Conservation (phyloP, 2,888 invertebrate species). For the Pilophorus perplexus region DNA sequence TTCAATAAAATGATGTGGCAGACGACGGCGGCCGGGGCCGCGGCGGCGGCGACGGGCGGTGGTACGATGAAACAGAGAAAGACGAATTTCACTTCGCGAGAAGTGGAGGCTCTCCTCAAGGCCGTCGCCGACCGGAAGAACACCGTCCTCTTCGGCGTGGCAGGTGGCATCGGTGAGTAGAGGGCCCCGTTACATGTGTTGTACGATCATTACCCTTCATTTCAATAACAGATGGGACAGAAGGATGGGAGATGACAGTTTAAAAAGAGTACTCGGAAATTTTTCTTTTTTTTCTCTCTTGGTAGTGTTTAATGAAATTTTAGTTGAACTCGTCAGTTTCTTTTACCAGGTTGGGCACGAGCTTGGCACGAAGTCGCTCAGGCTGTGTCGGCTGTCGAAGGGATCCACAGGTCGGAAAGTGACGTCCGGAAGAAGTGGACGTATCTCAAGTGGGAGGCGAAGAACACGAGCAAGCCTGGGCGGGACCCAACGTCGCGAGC, state of each 20-base stretch:
- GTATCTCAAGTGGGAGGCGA: slow-evolving; percentile 51
- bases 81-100: slow-evolving; percentile 50
- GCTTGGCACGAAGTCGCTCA: slow-evolving; percentile 50
- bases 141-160: slow-evolving; percentile 50
- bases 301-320: too few relatives aligned
- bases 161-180: slow-evolving; percentile 48
- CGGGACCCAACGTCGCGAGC: slow-evolving; percentile 50
- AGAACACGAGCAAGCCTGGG: slow-evolving; percentile 50
- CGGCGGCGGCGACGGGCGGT: slow-evolving; percentile 1
- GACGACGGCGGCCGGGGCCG: slow-evolving; percentile 28
- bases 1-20: slow-evolving; percentile 46
- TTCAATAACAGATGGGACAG: too few relatives aligned
- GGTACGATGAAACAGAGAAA: slow-evolving; percentile 49
- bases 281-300: too few relatives aligned
- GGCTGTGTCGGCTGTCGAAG: slow-evolving; percentile 49
- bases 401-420: slow-evolving; percentile 49
- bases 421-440: slow-evolving; percentile 51
- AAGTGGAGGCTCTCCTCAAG: slow-evolving; percentile 49
- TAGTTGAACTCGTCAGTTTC: too few relatives aligned
- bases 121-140: slow-evolving; percentile 49
- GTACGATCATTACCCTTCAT: too few relatives aligned
- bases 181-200: too few relatives aligned
- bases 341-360: slow-evolving; percentile 48
- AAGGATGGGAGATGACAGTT: too few relatives aligned
- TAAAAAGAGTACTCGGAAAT: too few relatives aligned